Base-by-base conservation (phyloP, 2,888 invertebrate genomes). In the Trichopoda pennipes region DNA sequence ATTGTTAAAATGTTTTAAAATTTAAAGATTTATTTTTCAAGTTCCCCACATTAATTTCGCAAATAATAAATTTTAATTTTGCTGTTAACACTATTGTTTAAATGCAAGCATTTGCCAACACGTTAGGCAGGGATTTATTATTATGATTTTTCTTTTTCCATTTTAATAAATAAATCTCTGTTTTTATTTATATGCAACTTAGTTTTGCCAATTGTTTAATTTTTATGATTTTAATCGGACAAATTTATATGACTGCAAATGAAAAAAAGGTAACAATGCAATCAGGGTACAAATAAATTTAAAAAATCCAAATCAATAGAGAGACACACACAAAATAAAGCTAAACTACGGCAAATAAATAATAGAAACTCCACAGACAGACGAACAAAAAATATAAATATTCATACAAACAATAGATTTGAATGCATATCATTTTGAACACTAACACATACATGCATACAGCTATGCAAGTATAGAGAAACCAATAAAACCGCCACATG, bases 161-260 rank as follows among this genome's bases (percentile, higher is more conserved):
- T 42, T 42, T 61, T 47, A 55, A 61, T 47, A 74, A 74, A 69
- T 77, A 77, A 77, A 77, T 77, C 28, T 28, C 28, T 4, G 28
- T 28, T 61, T 23, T 23, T 61, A 55, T 75, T 38, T 49, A 32
- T 51, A 21, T 53, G 19, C 16, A 53, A 19, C 47, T 61, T 66
- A 42, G 49, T 78, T 72, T 32, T 58, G 61, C 6, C 60, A 76
- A 76, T 77, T 80, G 72, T 73, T 68, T 68, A 63, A 60, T 75
- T 82, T 75, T 75, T 70, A 72, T 75, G 74, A 78, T 81, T 78
- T 75, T 75, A 75, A 70, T 82, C 75, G 66, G 75, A 82, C 79
- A 82, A 82, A 82, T 79, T 79, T 79, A 79, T 82, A 79, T 75
- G 82, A 78, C 38, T 79, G 12, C n/a, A 56, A 56, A 60, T 49